Base-by-base conservation (phyloP, 2,888 invertebrate species). In the Hetaerina titia region DNA sequence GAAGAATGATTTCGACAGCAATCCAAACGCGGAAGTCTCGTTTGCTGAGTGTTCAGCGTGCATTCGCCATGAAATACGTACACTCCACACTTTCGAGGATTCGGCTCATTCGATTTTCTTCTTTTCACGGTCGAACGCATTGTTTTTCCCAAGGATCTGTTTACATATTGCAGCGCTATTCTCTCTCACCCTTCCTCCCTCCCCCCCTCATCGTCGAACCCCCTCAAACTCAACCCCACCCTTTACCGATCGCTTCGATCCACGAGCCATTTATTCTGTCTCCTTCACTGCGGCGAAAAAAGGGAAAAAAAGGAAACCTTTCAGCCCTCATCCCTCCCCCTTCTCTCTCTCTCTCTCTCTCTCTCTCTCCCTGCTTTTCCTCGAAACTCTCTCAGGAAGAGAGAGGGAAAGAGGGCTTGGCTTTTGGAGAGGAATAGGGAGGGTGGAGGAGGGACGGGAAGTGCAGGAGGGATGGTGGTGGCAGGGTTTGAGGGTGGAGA, bases 181-280 rank as follows among this genome's bases (percentile, higher is more conserved):
- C n/a, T n/a, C 69, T 69, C 69, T 69, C 22, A 0, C 69, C n/a
- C n/a, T 22, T n/a, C 22, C 9, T 1, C n/a, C 22, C 19, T n/a
- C 69, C 17, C 45, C 4, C 45, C 45, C 45, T 45, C 45, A 45
- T 45, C 45, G 45, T 45, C 45, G 45, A 45, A 45, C 45, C 45
- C 45, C 22, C 69, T 69, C 69, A 69, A 69, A n/a, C 69, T 69
- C 69, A n/a, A 69, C 69, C 69, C 22, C 69, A 19, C 22, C n/a
- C n/a, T 7, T 0, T 8, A 22, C 69, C 69, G 69, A 69, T 69
- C 69, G 69, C 69, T 69, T 69, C 69, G 69, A 69, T n/a, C n/a
- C 69, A 69, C 22, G 69, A 69, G 69, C 69, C 69, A 69, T 69
- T 69, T 69, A 69, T 69, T 69, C 69, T 22, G 69, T 69, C 69